These are phyloP conservation scores for Mugil cephalus DNA, from an alignment of 2,113 vertebrate species.

Conservation along the genomic window DNA sequence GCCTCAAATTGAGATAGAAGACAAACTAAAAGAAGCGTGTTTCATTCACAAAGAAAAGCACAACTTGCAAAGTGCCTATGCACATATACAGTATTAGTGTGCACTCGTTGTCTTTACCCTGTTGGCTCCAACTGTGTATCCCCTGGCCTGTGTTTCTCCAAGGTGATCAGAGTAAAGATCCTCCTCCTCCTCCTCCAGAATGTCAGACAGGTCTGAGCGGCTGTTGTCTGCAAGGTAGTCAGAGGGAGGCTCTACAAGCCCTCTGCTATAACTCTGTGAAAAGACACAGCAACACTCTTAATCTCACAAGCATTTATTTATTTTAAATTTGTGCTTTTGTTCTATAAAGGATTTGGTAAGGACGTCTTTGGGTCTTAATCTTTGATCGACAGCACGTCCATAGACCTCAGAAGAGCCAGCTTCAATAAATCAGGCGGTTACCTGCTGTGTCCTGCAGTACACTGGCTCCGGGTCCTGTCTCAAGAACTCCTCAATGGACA, in stretches of 20 bases:
- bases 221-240: constrained; percentile 89
- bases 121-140: constrained; percentile 74
- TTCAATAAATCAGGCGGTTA: constrained; percentile 35
- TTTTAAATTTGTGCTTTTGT: no score
- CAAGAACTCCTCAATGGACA: constrained; percentile 86
- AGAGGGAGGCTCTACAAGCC: constrained; percentile 76
- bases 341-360: no score
- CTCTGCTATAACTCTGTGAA: constrained; percentile 78
- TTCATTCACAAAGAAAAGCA: constrained; percentile 23
- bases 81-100: background rate
- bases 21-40: constrained; percentile 15
- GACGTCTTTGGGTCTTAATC: no score
- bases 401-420: no score
- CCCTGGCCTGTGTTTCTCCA: constrained; percentile 69
- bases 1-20: constrained; percentile 9
- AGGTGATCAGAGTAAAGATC: constrained; percentile 87
- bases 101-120: constrained; percentile 84
- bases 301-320: no score
- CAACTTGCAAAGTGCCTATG: constrained; percentile 10
- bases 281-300: background rate
- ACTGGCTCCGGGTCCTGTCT: constrained; percentile 70
- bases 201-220: constrained; percentile 95
- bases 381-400: no score
- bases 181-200: constrained; percentile 96
- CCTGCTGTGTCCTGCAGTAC: constrained; percentile 64